phyloP scores from a whole-genome alignment of 2,888 invertebrate genomes.

The Blastobasis adustella region DNA sequence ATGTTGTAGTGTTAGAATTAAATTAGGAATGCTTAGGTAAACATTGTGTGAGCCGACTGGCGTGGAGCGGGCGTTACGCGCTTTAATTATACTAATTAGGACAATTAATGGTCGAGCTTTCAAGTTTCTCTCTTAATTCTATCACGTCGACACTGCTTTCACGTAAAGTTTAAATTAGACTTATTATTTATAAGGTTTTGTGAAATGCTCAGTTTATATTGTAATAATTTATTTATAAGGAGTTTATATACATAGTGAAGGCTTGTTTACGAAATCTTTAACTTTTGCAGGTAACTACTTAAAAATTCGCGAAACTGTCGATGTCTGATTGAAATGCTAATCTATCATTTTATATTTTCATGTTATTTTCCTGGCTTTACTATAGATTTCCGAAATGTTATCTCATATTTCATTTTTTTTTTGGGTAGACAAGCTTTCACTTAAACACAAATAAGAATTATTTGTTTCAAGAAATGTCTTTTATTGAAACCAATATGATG shows the following conservation, averaged over 20 bases:
- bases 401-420: not conserved
- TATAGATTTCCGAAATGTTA: not conserved
- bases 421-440: too few relatives aligned
- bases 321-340: too few relatives aligned
- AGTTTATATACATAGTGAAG: not conserved
- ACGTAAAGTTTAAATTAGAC: slow-evolving; percentile 16
- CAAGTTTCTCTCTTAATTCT: slow-evolving; percentile 10
- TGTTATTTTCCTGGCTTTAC: too few relatives aligned
- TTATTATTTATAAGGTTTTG: not conserved
- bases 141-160: slow-evolving; percentile 23
- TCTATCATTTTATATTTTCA: too few relatives aligned
- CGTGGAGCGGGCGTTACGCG: slow-evolving; percentile 31
- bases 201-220: slow-evolving; percentile 5
- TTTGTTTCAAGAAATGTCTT: too few relatives aligned
- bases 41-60: slow-evolving; percentile 20
- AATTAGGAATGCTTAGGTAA: slow-evolving; percentile 18
- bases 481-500: too few relatives aligned
- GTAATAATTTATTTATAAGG: slow-evolving; percentile 1
- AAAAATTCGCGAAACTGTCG: too few relatives aligned
- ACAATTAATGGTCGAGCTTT: slow-evolving; percentile 42
- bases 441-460: too few relatives aligned
- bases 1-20: slow-evolving; percentile 11
- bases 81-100: slow-evolving; percentile 60
- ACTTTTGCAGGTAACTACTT: not conserved
- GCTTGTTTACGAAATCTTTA: not conserved